Evolutionary conservation across 2,113 vertebrate species (phyloP).

Genomic region (Platysternon megacephalum): DNA sequence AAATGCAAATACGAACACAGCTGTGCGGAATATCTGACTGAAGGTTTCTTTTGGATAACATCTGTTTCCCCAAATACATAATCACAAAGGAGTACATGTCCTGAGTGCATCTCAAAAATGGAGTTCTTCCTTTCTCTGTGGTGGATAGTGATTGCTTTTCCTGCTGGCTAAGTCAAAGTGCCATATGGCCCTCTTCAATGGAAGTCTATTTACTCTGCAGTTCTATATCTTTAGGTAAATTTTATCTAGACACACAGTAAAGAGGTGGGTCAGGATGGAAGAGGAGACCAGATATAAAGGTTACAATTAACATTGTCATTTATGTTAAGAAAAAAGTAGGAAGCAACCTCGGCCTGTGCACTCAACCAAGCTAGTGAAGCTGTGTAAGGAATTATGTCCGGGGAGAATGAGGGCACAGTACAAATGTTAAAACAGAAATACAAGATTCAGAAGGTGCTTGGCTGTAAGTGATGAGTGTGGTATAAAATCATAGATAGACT

Average conservation of each 20-base stretch:
- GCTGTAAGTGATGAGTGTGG: not conserved
- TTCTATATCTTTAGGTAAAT: slow-evolving; percentile 57
- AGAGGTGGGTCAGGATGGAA: not conserved
- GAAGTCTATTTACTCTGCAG: slow-evolving; percentile 21
- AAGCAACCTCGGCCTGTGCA: not conserved
- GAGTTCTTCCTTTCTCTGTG: slow-evolving; percentile 39
- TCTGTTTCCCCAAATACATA: not conserved
- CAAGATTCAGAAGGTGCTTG: not conserved
- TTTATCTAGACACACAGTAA: slow-evolving; percentile 3
- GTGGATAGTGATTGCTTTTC: slow-evolving; percentile 4
- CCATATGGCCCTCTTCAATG: not conserved
- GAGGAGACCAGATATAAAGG: not conserved
- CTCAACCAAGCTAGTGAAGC: not conserved
- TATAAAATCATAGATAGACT: not conserved
- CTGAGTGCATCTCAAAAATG: slow-evolving; percentile 29
- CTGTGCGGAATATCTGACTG: slow-evolving; percentile 24
- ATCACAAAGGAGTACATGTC: slow-evolving; percentile 42
- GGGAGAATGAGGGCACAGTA: not conserved
- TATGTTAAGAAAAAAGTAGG: not conserved
- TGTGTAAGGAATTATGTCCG: not conserved
- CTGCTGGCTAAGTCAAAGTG: slow-evolving; percentile 11
- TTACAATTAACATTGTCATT: not conserved
- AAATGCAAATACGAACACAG: slow-evolving; percentile 44
- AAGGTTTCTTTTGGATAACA: slow-evolving; percentile 46
- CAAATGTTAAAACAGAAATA: not conserved